Percentiles rank a stretch among this genome's conserved stretches.
Conservation (phyloP, 2,113 vertebrate species). For the Peromyscus maniculatus region DNA sequence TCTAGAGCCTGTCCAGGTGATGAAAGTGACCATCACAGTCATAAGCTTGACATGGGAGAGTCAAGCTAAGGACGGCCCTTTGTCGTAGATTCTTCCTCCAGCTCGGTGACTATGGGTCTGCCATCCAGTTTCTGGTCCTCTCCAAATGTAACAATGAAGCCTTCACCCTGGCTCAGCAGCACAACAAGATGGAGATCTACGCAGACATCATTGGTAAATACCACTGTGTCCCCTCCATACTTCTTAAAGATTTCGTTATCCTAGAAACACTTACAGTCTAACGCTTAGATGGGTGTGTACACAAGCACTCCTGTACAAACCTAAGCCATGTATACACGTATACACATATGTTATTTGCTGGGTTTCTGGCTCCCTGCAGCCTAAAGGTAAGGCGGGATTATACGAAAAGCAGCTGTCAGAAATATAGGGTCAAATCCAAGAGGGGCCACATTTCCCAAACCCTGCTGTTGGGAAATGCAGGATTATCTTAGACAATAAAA, state of each 20-base stretch:
- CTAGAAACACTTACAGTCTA: neutral
- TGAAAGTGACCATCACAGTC: neutral
- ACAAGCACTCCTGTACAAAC: neutral
- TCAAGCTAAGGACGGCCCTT: conserved; percentile 56
- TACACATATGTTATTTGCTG: neutral
- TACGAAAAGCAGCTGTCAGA: neutral
- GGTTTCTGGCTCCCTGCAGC: neutral
- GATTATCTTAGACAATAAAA: conserved; percentile 33
- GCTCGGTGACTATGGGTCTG: conserved; percentile 96
- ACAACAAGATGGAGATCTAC: conserved; percentile 98
- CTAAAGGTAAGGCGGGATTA: neutral
- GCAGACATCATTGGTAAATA: conserved; percentile 96
- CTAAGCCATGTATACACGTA: neutral
- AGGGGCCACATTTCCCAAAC: conserved; percentile 9
- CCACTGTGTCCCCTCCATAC: neutral
- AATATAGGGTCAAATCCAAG: neutral
- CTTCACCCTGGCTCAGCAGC: conserved; percentile 98
- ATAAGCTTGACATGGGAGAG: neutral
- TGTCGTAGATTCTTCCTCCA: conserved; percentile 94
- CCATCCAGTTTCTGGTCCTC: conserved; percentile 98
- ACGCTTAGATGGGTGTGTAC: neutral
- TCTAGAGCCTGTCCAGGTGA: neutral
- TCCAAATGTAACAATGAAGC: conserved; percentile 98
- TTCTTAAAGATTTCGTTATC: neutral
- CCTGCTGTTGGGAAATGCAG: neutral